phyloP scores from a whole-genome alignment of 2,888 invertebrate genomes.

The Drosophila planitibia region DNA sequence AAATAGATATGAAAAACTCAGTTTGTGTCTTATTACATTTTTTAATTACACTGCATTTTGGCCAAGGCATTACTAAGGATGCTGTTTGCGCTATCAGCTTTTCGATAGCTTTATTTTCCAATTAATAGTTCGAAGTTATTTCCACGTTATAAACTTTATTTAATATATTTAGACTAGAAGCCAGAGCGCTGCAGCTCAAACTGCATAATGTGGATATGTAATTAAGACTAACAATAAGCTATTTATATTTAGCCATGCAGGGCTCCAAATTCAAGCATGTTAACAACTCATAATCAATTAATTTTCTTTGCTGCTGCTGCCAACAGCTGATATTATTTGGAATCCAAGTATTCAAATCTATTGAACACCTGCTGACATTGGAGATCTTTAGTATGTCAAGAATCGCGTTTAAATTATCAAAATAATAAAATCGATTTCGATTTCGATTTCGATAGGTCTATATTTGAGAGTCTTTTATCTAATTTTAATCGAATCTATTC shows the following conservation, averaged over 20 bases:
- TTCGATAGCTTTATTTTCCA: too few species aligned
- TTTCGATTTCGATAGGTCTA: neutral
- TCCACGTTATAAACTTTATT: too few species aligned
- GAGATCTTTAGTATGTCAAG: neutral
- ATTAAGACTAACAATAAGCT: too few species aligned
- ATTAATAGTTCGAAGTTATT: too few species aligned
- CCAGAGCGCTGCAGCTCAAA: too few species aligned
- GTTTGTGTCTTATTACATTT: accelerated
- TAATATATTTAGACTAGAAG: too few species aligned
- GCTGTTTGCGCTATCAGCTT: neutral
- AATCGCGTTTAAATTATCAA: neutral
- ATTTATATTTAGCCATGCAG: too few species aligned
- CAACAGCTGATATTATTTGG: neutral
- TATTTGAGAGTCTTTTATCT: neutral
- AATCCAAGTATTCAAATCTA: neutral
- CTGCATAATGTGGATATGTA: too few species aligned
- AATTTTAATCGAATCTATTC: neutral
- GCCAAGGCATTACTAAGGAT: neutral
- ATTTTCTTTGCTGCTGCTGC: too few species aligned
- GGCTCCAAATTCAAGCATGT: too few species aligned
- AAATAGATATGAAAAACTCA: neutral
- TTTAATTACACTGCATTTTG: neutral
- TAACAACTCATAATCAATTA: too few species aligned
- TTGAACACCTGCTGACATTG: neutral
- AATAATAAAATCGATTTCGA: neutral